Evolutionary conservation across 2,113 vertebrate genomes (phyloP), one percentile per base, ranked within the genome.

Genomic region (Megaceryle maxima): DNA sequence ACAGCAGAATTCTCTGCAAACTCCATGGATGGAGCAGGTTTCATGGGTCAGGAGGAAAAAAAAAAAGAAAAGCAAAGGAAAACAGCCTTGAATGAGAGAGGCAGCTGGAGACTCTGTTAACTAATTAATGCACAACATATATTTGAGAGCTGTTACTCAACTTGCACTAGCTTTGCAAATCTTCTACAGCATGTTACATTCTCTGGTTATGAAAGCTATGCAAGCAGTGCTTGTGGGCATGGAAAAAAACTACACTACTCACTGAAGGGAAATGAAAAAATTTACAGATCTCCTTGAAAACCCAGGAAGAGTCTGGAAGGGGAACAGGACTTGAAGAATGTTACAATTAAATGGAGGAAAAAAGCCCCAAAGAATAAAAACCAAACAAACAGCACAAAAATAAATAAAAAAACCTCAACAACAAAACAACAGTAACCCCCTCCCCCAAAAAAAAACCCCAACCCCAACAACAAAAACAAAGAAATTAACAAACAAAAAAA

Each of bases 71-170:
- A 56, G 86, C 60, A 56, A 82, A 94, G 86, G 60, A 92, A 93
- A 93, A 93, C 80, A 96, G 95, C 86, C 74, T 93, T 97, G 96
- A 95, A 96, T 94, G 86, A 90, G 95, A 96, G 66, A 96, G 68
- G 90, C 94, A 96, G 96, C 92, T 96, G 96, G 93, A 92, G 92
- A 96, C 79, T 97, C 76, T 97, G 92, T 90, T 96, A 87, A 96
- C 94, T 97, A 97, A 94, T 97, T 97, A 95, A 96, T 96, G 95
- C 96, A 90, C 90, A 94, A 82, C 96, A 92, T 48, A 93, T 73
- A 88, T 77, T 96, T 92, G 88, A 96, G 91, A 95, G 95, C 93
- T 97, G 96, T 94, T 94, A 78, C 90, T 94, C 66, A 67, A 91
- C 90, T 66, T 92, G 48, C 77, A 84, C 80, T 66, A 57, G 90